phyloP scores from a whole-genome alignment of 1,140 invertebrate species.

The Euglossa dilemma region DNA sequence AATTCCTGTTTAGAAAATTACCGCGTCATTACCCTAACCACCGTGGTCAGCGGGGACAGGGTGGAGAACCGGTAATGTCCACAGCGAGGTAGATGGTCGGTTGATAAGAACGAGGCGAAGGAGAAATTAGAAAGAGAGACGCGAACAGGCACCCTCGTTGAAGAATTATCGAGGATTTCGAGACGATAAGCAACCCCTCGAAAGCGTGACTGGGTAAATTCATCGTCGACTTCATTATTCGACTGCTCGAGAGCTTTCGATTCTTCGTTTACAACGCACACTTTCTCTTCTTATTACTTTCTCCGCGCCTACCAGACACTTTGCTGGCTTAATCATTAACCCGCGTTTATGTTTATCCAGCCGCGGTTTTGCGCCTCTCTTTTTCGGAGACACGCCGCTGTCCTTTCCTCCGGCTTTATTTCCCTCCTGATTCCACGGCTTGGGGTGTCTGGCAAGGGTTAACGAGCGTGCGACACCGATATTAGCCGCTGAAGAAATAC shows the following conservation, averaged over 20 bases:
- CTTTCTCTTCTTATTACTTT: conserved; percentile 26
- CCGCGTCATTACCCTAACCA: conserved; percentile 71
- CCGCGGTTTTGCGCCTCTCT: neutral
- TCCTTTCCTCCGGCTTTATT: neutral
- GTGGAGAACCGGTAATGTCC: conserved; percentile 61
- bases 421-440: neutral
- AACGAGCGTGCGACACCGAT: neutral
- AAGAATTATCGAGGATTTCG: conserved; percentile 63
- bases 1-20: conserved; percentile 80
- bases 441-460: too few species aligned
- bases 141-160: conserved; percentile 11
- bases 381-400: neutral
- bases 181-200: conserved; percentile 62
- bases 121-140: conserved; percentile 66
- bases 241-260: conserved; percentile 55
- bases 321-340: conserved; percentile 33
- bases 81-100: conserved; percentile 60
- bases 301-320: conserved; percentile 12
- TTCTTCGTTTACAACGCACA: conserved; percentile 54
- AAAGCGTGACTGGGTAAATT: conserved; percentile 66
- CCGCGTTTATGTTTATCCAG: conserved; percentile 23
- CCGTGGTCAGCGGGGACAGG: conserved; percentile 15
- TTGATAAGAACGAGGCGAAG: conserved; percentile 69
- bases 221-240: conserved; percentile 61
- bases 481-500: neutral